These are phyloP conservation scores for Phenganax subtilis DNA, from an alignment of 92 coral and sea anemone genomes.

Conservation along the genomic window DNA sequence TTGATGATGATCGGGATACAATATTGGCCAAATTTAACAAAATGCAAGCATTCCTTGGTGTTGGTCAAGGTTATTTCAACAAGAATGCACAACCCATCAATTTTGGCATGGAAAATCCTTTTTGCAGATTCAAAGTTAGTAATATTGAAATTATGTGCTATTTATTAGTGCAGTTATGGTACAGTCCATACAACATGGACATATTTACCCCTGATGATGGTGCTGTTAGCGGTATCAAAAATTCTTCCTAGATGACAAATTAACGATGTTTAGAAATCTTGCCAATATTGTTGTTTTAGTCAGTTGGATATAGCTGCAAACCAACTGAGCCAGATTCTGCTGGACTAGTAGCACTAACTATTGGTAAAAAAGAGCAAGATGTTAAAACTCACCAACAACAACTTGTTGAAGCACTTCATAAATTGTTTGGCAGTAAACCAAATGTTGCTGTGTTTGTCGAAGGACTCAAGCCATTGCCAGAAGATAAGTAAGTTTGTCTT, in stretches of 20 bases:
- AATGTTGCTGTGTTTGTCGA: conserved; percentile 88
- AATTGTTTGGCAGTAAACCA: conserved; percentile 84
- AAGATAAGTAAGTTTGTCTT: conserved; percentile 64
- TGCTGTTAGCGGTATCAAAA: too few relatives aligned
- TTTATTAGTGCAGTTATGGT: not conserved
- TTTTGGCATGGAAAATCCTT: conserved; percentile 83
- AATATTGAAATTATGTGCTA: not conserved
- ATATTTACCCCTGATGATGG: too few relatives aligned
- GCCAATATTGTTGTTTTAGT: conserved; percentile 39
- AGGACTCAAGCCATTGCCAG: conserved; percentile 94
- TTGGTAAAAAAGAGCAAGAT: conserved; percentile 77
- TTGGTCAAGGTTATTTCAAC: conserved; percentile 83
- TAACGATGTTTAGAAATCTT: not conserved
- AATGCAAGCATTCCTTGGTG: conserved; percentile 92
- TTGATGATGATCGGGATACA: conserved; percentile 94
- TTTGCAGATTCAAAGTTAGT: conserved; percentile 86
- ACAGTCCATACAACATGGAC: too few relatives aligned
- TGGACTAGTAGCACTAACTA: conserved; percentile 88
- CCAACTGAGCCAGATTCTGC: conserved; percentile 83
- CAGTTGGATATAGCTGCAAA: conserved; percentile 80
- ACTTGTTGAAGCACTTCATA: conserved; percentile 81
- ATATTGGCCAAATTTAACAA: conserved; percentile 91
- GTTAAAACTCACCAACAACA: conserved; percentile 74
- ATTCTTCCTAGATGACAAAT: too few relatives aligned
- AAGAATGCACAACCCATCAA: conserved; percentile 69